Conservation (phyloP, 2,888 invertebrate species). For the Drosophila mulleri region DNA sequence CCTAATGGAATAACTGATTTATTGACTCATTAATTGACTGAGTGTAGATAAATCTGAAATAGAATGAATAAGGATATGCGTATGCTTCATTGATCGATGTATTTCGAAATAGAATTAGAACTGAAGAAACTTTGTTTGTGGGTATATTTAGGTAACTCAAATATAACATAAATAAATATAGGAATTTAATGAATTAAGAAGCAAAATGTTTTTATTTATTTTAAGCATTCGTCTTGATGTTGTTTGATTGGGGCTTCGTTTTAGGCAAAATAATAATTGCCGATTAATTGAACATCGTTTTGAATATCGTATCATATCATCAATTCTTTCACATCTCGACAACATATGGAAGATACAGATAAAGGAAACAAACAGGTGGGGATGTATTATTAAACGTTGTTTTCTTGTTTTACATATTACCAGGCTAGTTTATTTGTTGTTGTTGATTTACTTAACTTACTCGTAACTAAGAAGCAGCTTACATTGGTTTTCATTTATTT, state of each 20-base stretch:
- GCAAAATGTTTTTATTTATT: constrained; percentile 54
- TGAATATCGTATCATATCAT: background rate
- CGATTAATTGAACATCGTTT: background rate
- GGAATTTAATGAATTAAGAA: constrained; percentile 9
- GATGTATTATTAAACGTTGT: constrained; percentile 4
- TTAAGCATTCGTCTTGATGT: constrained; percentile 43
- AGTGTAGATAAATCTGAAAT: background rate
- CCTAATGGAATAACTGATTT: no score
- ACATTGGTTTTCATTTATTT: constrained; percentile 45
- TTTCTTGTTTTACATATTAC: constrained; percentile 57
- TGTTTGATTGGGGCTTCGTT: constrained; percentile 24
- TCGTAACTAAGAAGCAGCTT: constrained; percentile 77
- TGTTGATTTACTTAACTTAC: constrained; percentile 77
- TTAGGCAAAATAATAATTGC: background rate
- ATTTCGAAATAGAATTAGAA: no score
- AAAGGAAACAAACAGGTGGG: background rate
- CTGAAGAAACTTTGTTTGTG: background rate
- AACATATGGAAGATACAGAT: background rate
- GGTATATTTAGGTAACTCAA: background rate
- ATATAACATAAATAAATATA: background rate
- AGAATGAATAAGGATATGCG: no score
- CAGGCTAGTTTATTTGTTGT: constrained; percentile 74
- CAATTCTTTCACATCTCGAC: constrained; percentile 11
- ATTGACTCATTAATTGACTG: background rate
- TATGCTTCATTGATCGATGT: no score